Evolutionary conservation across 2,113 vertebrate species (phyloP), one percentile per base, ranked within the genome.

Genomic region (Pomatorhinus ruficollis): DNA sequence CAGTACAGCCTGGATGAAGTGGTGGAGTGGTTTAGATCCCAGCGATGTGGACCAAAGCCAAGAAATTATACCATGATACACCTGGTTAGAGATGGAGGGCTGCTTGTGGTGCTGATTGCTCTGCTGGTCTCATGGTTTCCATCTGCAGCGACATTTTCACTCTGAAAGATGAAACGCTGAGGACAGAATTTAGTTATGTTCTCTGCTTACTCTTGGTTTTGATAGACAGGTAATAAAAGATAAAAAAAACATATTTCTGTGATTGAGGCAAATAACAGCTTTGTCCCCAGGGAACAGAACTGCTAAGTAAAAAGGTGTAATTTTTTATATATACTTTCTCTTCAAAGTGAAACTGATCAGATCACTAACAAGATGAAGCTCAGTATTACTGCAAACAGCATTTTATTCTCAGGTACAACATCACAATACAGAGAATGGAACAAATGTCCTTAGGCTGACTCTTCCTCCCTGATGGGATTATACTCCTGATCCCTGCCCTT

Each of bases 1-100:
- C 89, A 97, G 2, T 97, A 98, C 70, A 98, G 95, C 97, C 97
- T 99, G 83, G 96, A 98, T 9, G 99, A 99, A 89, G 98, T 98
- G 19, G 98, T 99, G 2, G 97, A 98, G 19, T 99, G 99, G 99
- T 99, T 99, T 96, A 98, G 96, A 96, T 95, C 88, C 91, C 98
- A 27, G 37, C 99, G 99, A 39, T 98, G 98, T 2, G 98, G 99
- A 64, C 95, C 74, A 70, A 98, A 96, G 68, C 63, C 61, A 8
- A 85, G 70, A 10, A 66, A 24, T 27, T 94, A 85, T 3, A 87
- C 88, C 12, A 5, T 89, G 7, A 49, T 44, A 61, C 83, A 57
- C 39, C 84, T 98, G 16, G 13, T 98, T 4, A 90, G 98, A 49
- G 93, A 98, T 50, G 39, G 94, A 17, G 90, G 98, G 13, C n/a